Evolutionary conservation across 2,888 invertebrate genomes (phyloP), one percentile per base, ranked within the genome.

Genomic region (Xanthostigma xanthostigma): DNA sequence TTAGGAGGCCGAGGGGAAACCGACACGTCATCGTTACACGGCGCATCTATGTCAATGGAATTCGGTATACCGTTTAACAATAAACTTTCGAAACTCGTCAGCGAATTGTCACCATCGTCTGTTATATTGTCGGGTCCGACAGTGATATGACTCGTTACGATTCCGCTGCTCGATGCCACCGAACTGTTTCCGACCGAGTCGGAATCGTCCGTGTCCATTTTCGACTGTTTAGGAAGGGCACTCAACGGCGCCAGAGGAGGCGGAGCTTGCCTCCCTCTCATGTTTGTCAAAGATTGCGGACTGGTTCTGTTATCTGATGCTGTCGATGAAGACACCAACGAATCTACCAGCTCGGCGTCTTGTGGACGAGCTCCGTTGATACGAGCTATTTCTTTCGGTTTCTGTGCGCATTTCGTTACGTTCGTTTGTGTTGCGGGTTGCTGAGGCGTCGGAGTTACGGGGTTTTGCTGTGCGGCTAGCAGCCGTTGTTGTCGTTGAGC

Each of bases 401-500:
- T 62, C 53, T 56, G 61, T 53, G 60, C 69, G 58, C 54, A 62
- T 55, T 62, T 67, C 57, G 53, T 57, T 53, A 55, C 59, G 39
- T 55, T 56, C 56, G 58, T 63, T 62, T 53, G 50, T 56, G 52
- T 54, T 54, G 57, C 59, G 52, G 61, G 60, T 49, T 60, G 57
- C 49, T 58, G 53, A 36, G 61, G 61, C 45, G 63, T 58, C 40
- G 61, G 53, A 39, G 61, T 59, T 51, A 62, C 63, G 39, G 58
- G 62, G 51, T 64, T 60, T 50, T 68, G 63, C 55, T 75, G 75
- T 55, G 75, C 74, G 41, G 73, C 69, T 43, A 76, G 61, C 49
- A 78, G 72, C 55, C 74, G 75, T 57, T 79, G 77, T 59, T 82
- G 83, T 2, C 82, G 73, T 57, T 83, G 82, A 1, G 77, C 78